Evolutionary conservation across 1,140 invertebrate species (phyloP).

Genomic region (Drosophila elegans): DNA sequence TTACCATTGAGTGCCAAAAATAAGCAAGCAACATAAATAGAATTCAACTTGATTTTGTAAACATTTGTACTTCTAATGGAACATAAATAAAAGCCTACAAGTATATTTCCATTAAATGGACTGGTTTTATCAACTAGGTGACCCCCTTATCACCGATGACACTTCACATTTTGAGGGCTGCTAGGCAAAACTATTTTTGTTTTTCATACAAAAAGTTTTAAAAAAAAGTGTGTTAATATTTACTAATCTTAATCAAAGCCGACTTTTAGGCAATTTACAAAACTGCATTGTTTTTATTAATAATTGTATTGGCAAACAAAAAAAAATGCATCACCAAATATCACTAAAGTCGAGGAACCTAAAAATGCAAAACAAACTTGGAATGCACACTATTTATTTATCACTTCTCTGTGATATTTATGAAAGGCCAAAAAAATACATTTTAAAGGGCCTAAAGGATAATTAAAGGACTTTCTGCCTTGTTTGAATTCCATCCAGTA

Average conservation of each 20-base stretch:
- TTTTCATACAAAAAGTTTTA: neutral
- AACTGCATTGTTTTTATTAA: too few species aligned
- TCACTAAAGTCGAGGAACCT: too few species aligned
- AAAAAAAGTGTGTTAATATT: neutral
- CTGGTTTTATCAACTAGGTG: neutral
- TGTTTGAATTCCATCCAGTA: neutral
- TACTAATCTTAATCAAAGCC: neutral
- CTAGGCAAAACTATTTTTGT: neutral
- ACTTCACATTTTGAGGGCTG: neutral
- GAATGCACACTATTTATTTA: neutral
- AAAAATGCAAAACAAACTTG: neutral
- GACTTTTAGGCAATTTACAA: conserved; percentile 1
- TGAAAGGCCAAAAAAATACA: too few species aligned
- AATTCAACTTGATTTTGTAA: too few species aligned
- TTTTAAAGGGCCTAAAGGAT: too few species aligned
- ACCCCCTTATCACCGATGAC: conserved; percentile 1
- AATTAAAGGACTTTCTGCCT: neutral
- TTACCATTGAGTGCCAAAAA: neutral
- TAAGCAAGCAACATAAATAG: neutral
- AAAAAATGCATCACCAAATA: too few species aligned
- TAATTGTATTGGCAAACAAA: too few species aligned
- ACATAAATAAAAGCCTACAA: neutral
- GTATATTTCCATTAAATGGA: neutral
- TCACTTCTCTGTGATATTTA: neutral
- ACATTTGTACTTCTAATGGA: too few species aligned